Conservation (phyloP, 2,888 invertebrate genomes). For the Molanna angustata region DNA sequence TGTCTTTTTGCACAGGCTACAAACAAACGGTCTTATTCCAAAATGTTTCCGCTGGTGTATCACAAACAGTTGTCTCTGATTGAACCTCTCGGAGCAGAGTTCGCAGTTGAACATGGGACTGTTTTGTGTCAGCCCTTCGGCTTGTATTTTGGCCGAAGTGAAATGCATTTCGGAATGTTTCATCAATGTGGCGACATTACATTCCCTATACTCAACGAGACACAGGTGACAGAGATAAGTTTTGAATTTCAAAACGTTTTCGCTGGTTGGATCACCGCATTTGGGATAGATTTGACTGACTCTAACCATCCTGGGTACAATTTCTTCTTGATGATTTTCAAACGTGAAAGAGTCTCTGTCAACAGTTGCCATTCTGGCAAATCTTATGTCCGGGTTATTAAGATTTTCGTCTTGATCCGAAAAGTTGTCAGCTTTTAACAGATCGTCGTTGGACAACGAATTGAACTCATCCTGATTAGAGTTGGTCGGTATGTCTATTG, state of each 20-base stretch:
- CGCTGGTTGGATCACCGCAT: neutral
- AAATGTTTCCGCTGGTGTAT: constrained; percentile 33
- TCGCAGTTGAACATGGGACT: constrained; percentile 31
- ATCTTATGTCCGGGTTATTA: constrained; percentile 19
- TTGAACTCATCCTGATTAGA: too few species aligned
- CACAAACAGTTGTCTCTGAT: constrained; percentile 33
- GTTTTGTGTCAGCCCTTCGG: constrained; percentile 17
- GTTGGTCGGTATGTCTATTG: too few species aligned
- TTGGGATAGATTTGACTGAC: neutral
- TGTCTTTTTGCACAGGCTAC: constrained; percentile 32
- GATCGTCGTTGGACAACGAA: too few species aligned
- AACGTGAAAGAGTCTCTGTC: constrained; percentile 22
- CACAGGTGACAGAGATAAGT: constrained; percentile 37
- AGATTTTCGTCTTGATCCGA: constrained; percentile 2
- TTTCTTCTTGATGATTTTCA: constrained; percentile 20
- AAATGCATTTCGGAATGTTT: constrained; percentile 37
- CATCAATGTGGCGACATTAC: constrained; percentile 33
- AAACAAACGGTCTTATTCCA: constrained; percentile 32
- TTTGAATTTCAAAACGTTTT: constrained; percentile 13
- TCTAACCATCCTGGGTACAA: constrained; percentile 22
- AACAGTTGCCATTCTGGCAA: constrained; percentile 22
- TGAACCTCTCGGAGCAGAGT: constrained; percentile 34
- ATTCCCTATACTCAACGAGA: constrained; percentile 33
- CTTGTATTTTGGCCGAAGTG: constrained; percentile 13
- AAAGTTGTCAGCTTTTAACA: too few species aligned